Evolutionary conservation across 53 echinoderm and acorn worm genomes (phyloP).

Genomic region (Zoroaster sp.): DNA sequence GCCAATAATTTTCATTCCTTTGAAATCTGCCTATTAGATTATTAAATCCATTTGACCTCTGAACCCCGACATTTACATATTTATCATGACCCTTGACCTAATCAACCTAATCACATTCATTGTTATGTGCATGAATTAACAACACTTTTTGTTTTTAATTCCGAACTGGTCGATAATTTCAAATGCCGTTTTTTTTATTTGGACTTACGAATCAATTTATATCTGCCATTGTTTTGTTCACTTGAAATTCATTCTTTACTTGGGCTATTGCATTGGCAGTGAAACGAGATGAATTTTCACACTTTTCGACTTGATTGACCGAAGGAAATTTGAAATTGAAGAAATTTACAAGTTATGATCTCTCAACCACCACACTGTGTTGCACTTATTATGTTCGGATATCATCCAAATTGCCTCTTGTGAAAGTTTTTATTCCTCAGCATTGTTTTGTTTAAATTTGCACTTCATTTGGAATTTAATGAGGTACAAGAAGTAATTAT

Average conservation of each 20-base stretch:
- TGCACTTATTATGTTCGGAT: background rate
- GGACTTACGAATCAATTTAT: background rate
- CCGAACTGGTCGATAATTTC: background rate
- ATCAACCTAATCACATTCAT: constrained; percentile 3
- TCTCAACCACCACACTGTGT: background rate
- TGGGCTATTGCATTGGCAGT: too few species aligned
- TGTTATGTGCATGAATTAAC: constrained; percentile 45
- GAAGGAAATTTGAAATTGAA: background rate
- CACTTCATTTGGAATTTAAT: background rate
- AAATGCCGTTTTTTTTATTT: background rate
- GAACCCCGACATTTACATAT: background rate
- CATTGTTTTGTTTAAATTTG: constrained; percentile 14
- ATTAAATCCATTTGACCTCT: constrained; percentile 5
- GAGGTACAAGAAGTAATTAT: background rate
- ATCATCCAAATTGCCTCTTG: background rate
- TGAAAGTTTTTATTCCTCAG: background rate
- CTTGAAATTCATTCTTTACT: too few species aligned
- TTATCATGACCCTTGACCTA: constrained; percentile 34
- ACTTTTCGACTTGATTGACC: background rate
- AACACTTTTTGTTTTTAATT: background rate
- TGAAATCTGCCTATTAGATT: background rate
- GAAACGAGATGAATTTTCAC: too few species aligned
- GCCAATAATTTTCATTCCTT: background rate
- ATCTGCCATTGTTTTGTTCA: background rate
- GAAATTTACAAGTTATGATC: background rate